phyloP scores from a whole-genome alignment of 2,888 invertebrate species.

The Rhimphoctona megacephalus region DNA sequence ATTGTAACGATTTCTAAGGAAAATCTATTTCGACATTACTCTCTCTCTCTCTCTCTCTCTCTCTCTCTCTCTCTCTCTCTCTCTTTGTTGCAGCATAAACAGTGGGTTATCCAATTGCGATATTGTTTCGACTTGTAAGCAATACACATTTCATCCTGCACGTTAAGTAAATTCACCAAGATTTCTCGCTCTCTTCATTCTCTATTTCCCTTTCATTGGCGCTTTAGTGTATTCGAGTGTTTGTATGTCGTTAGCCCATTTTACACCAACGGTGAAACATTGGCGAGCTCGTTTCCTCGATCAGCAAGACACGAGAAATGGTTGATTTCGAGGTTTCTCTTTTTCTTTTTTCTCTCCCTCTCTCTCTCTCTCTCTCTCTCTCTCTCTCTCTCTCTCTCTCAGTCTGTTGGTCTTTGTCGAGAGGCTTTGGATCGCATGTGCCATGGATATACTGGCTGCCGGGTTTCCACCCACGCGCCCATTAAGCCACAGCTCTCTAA shows the following conservation, averaged over 20 bases:
- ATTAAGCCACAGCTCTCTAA: slow-evolving; percentile 73
- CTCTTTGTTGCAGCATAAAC: neutral
- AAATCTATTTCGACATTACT: slow-evolving; percentile 43
- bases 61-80: neutral
- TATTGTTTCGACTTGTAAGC: slow-evolving; percentile 21
- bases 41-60: neutral
- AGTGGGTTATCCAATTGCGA: slow-evolving; percentile 33
- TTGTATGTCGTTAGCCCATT: slow-evolving; percentile 61
- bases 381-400: neutral
- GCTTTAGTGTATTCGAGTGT: slow-evolving; percentile 6
- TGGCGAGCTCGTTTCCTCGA: slow-evolving; percentile 68
- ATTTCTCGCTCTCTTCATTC: slow-evolving; percentile 34
- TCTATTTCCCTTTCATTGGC: neutral
- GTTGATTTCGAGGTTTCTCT: slow-evolving; percentile 62
- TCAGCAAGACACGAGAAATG: slow-evolving; percentile 66
- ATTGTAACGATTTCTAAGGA: slow-evolving; percentile 55
- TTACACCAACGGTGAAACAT: slow-evolving; percentile 64
- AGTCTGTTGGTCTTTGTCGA: slow-evolving; percentile 12
- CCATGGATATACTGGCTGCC: slow-evolving; percentile 64
- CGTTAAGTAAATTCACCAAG: slow-evolving; percentile 30
- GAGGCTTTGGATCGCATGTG: slow-evolving; percentile 35
- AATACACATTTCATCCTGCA: slow-evolving; percentile 6
- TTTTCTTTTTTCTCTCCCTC: neutral
- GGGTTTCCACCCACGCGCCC: slow-evolving; percentile 78
- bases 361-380: no score